These are phyloP conservation scores for Cataglyphis albicans DNA, from an alignment of 2,888 invertebrate genomes.

Conservation along the genomic window DNA sequence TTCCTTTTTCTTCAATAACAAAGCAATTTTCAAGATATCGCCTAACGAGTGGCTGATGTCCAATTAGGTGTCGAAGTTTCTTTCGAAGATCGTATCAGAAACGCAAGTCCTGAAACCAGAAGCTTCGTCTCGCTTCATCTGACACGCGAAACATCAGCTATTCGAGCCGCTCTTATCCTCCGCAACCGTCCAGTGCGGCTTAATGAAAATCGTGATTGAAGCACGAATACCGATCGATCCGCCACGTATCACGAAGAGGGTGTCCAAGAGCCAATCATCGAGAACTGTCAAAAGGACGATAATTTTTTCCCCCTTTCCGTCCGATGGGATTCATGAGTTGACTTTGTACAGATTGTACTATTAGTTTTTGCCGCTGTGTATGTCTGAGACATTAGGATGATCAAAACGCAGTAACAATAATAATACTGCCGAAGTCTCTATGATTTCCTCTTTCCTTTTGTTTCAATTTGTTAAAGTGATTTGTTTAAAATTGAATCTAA, in stretches of 20 bases:
- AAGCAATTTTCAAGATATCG: constrained; percentile 55
- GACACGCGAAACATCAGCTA: constrained; percentile 59
- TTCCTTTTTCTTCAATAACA: constrained; percentile 13
- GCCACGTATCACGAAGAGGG: constrained; percentile 75
- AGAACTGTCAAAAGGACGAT: constrained; percentile 64
- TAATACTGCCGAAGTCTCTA: neutral
- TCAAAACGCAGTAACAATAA: constrained; percentile 24
- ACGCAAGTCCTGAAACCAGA: constrained; percentile 32
- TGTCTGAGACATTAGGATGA: constrained; percentile 4
- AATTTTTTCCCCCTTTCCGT: constrained; percentile 69
- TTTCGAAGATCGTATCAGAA: constrained; percentile 16
- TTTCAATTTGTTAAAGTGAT: neutral
- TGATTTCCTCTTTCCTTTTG: neutral
- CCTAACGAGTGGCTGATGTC: constrained; percentile 52
- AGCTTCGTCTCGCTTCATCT: constrained; percentile 32
- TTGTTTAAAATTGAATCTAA: neutral
- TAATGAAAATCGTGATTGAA: constrained; percentile 83
- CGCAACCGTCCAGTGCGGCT: constrained; percentile 68
- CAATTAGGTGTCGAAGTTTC: constrained; percentile 56
- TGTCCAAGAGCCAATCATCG: constrained; percentile 80
- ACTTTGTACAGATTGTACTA: constrained; percentile 65
- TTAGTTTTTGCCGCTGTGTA: constrained; percentile 34
- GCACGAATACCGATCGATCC: constrained; percentile 77
- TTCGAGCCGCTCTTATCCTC: constrained; percentile 63
- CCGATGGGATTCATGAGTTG: constrained; percentile 72